Base-by-base conservation (phyloP, 2,888 invertebrate species). In the Oscheius sp. region DNA sequence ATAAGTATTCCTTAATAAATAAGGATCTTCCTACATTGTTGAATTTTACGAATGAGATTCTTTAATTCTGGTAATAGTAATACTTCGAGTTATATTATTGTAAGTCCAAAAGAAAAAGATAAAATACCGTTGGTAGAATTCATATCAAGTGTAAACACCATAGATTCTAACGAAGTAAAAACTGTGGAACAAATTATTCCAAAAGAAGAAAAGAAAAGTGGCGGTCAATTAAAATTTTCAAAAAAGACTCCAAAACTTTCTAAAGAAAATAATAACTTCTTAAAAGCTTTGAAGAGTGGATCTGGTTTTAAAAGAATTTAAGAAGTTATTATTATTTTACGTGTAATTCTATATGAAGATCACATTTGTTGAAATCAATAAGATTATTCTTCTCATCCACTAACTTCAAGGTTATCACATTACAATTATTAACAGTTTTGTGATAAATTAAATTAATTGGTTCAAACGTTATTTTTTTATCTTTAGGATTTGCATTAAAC, bases 361-460 rank as follows among this genome's bases (percentile, higher is more conserved):
- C n/a, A n/a, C n/a, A n/a, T n/a, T n/a, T n/a, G n/a, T n/a, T n/a
- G n/a, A n/a, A n/a, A n/a, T n/a, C n/a, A n/a, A n/a, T n/a, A n/a
- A n/a, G n/a, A n/a, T n/a, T n/a, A n/a, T n/a, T n/a, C n/a, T n/a
- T n/a, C n/a, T n/a, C n/a, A n/a, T n/a, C n/a, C n/a, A 67, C 61
- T 39, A 67, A 29, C 39, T 67, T 61, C 29, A 67, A 39, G 23
- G 67, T 67, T 27, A 67, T 15, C 33, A 20, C 20, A 65, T 67
- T 67, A 34, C 39, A 42, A 39, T 42, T 67, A 66, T 66, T 67
- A 20, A 67, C 64, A 66, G 10, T 42, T 66, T 29, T 61, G 25
- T 67, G 67, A 69, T 69, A 69, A 65, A 69, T 69, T 25, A 65
- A 37, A 29, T 69, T 69, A 3, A 20, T 65, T n/a, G 69, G 64